Conservation (phyloP, 2,797 vertebrate genomes). For the Carapus acus region DNA sequence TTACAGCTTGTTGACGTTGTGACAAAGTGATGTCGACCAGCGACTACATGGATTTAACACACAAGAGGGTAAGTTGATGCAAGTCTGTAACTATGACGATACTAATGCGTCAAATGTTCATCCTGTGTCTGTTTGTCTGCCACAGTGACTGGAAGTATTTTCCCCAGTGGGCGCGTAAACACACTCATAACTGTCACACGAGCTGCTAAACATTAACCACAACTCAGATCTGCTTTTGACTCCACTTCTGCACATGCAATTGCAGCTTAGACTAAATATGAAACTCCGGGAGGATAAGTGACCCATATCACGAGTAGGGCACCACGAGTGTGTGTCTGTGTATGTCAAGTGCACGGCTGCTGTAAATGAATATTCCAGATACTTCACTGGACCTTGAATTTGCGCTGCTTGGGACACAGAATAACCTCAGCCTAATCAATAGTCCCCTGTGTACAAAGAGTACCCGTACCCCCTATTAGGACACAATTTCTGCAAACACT, state of each 20-base stretch:
- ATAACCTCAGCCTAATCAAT: conserved; percentile 53
- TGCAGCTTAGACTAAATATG: neutral
- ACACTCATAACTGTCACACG: conserved; percentile 1
- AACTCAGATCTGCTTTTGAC: conserved; percentile 3
- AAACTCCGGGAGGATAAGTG: neutral
- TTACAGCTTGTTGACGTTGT: too few relatives aligned
- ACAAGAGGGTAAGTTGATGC: too few relatives aligned
- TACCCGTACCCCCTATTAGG: conserved; percentile 19
- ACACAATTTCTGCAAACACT: conserved; percentile 29
- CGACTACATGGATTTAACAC: too few relatives aligned
- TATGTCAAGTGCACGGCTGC: too few relatives aligned
- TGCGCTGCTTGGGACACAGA: conserved; percentile 33
- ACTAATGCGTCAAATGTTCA: too few relatives aligned
- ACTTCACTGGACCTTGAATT: neutral
- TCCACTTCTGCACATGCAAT: conserved; percentile 2
- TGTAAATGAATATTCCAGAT: too few relatives aligned
- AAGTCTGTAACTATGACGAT: too few relatives aligned
- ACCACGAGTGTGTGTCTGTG: too few relatives aligned
- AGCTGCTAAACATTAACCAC: conserved; percentile 33
- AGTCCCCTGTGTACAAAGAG: conserved; percentile 57
- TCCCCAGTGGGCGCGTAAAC: conserved; percentile 16
- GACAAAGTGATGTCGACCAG: too few relatives aligned
- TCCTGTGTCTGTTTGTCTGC: too few relatives aligned
- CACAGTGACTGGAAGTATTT: conserved; percentile 13
- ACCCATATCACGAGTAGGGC: neutral